Percentiles rank a stretch among this genome's conserved stretches.
Evolutionary conservation across 2,113 vertebrate genomes (phyloP).

Genomic region (Caretta caretta): DNA sequence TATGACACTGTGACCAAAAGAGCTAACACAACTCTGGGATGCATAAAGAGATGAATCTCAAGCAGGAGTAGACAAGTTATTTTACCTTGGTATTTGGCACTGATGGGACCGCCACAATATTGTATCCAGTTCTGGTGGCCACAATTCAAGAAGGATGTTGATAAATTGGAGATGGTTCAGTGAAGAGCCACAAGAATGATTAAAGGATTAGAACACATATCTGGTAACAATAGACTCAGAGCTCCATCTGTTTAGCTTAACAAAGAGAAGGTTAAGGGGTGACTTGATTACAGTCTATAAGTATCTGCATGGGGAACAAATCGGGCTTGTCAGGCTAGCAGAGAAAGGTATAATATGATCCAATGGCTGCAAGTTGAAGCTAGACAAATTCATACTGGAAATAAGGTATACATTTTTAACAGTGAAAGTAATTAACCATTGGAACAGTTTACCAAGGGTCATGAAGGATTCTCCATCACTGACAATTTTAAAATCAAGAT

Average conservation of each 20-base stretch:
- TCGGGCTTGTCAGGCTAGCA: neutral
- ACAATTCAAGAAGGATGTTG: neutral
- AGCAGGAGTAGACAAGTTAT: too few species aligned
- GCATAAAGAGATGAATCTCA: neutral
- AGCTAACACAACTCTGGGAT: neutral
- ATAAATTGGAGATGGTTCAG: neutral
- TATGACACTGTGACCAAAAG: neutral
- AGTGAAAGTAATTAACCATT: neutral
- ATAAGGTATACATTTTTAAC: neutral
- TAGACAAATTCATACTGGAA: neutral
- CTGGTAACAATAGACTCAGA: neutral
- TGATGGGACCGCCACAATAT: too few species aligned
- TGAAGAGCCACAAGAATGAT: neutral
- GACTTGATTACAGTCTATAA: neutral
- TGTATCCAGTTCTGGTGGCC: too few species aligned
- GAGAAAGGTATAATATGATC: neutral
- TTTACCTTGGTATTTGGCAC: too few species aligned
- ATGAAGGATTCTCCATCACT: neutral
- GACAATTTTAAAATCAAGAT: neutral
- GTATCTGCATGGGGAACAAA: neutral
- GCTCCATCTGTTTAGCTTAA: neutral
- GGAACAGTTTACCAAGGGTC: neutral
- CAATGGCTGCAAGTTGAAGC: neutral
- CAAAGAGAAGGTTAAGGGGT: neutral
- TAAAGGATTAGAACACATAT: neutral